These are phyloP conservation scores for Pristionchus entomophagus DNA, from an alignment of 2,888 invertebrate genomes.

Conservation along the genomic window DNA sequence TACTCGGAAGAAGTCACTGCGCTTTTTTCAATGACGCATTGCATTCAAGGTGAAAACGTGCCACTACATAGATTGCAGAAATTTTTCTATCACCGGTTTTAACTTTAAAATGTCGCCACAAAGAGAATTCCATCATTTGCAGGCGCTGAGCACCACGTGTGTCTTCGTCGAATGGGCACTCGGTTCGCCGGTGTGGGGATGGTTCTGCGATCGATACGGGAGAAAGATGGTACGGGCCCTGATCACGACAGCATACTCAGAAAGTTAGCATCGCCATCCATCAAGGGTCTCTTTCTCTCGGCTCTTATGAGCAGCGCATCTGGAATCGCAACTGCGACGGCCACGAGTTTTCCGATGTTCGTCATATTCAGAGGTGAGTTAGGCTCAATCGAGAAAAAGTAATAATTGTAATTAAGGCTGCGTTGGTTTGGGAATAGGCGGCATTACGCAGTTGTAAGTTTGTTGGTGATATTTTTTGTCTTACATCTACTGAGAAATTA, in stretches of 20 bases:
- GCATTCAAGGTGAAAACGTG: too few relatives aligned
- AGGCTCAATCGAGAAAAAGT: too few relatives aligned
- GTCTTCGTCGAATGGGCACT: constrained; percentile 97
- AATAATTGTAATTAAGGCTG: not conserved
- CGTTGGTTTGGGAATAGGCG: constrained; percentile 95
- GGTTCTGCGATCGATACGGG: constrained; percentile 84
- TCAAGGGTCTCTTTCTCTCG: constrained; percentile 89
- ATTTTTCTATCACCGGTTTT: too few relatives aligned
- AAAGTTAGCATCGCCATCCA: too few relatives aligned
- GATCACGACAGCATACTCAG: too few relatives aligned
- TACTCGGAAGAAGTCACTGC: too few relatives aligned
- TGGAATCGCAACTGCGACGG: constrained; percentile 90
- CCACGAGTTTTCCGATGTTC: constrained; percentile 92
- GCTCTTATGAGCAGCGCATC: constrained; percentile 91
- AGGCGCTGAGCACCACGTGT: constrained; percentile 92
- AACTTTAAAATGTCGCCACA: too few relatives aligned
- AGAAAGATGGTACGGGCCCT: constrained; percentile 57
- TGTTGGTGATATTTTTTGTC: too few relatives aligned
- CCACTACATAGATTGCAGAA: too few relatives aligned
- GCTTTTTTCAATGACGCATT: not conserved
- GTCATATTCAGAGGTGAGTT: constrained; percentile 87
- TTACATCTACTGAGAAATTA: too few relatives aligned
- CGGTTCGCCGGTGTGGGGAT: constrained; percentile 94
- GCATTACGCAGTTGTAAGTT: constrained; percentile 91
- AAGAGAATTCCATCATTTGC: constrained; percentile 81